Conservation (phyloP, 2,113 vertebrate genomes). For the Grantiella picta region DNA sequence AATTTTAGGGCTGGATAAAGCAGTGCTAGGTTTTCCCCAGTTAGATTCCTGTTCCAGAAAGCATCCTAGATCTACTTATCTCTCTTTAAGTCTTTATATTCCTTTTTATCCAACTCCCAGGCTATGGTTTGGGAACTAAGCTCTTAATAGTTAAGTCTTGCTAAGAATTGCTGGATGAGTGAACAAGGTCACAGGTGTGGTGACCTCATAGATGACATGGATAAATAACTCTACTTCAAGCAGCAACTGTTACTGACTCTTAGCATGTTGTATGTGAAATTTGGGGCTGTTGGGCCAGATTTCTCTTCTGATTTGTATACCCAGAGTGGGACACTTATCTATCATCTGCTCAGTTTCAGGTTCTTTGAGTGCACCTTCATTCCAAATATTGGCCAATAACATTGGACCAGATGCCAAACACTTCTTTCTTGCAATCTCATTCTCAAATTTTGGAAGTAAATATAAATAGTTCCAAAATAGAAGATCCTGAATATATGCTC, state of each 20-base stretch:
- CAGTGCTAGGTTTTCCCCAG: fast-evolving
- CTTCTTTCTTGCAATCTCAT: not conserved
- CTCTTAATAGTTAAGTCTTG: not conserved
- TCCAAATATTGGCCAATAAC: not conserved
- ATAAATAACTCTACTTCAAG: not conserved
- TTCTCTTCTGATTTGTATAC: not conserved
- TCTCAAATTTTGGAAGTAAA: not conserved
- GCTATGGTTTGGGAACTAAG: not conserved
- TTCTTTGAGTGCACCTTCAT: not conserved
- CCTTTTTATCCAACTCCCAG: not conserved
- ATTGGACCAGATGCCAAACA: not conserved
- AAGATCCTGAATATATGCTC: not conserved
- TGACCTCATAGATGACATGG: not conserved
- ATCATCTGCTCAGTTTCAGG: not conserved
- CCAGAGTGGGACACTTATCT: not conserved
- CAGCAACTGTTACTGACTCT: not conserved
- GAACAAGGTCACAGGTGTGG: not conserved
- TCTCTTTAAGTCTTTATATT: not conserved
- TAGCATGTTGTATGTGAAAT: not conserved
- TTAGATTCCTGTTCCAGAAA: not conserved
- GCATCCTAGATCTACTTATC: not conserved
- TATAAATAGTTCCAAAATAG: not conserved
- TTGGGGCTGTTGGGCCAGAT: fast-evolving
- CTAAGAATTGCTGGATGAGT: not conserved
- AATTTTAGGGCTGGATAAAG: not conserved